These are phyloP conservation scores for Oikopleura albicans DNA, from an alignment of 23 tunicate genomes.

Conservation along the genomic window DNA sequence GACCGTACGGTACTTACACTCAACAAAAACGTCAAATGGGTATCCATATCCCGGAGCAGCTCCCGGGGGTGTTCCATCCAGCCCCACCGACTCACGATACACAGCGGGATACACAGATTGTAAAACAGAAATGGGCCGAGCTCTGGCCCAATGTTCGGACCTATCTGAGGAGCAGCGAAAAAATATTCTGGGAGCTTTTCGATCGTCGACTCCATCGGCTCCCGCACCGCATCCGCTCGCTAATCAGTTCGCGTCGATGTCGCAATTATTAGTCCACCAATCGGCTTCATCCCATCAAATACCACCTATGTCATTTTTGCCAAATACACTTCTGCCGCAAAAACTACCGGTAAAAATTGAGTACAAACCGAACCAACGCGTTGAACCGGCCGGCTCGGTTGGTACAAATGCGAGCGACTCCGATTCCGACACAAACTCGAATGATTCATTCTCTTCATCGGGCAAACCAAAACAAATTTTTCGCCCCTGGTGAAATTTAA, in stretches of 20 bases:
- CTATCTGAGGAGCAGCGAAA: not conserved
- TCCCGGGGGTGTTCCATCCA: constrained; percentile 33
- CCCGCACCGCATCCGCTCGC: not conserved
- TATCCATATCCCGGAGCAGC: constrained; percentile 23
- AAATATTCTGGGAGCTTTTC: not conserved
- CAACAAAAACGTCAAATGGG: constrained; percentile 17
- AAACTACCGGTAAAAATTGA: not conserved
- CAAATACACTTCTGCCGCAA: not conserved
- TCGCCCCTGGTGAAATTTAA: constrained; percentile 1
- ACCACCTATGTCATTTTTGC: too few relatives aligned
- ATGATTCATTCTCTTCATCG: not conserved
- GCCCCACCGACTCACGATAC: constrained; percentile 25
- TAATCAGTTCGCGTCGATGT: not conserved
- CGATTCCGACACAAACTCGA: not conserved
- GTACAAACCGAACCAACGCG: not conserved
- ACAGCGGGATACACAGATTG: constrained; percentile 40
- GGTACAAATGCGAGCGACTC: not conserved
- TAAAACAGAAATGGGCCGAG: constrained; percentile 31
- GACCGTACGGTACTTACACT: constrained; percentile 80
- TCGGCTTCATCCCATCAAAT: not conserved
- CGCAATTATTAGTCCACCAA: not conserved
- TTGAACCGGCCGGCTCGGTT: not conserved
- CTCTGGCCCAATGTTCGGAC: not conserved
- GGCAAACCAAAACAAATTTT: not conserved
- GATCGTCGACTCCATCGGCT: not conserved